Evolutionary conservation across 2,113 vertebrate species (phyloP).

Genomic region (Centrocercus urophasianus): DNA sequence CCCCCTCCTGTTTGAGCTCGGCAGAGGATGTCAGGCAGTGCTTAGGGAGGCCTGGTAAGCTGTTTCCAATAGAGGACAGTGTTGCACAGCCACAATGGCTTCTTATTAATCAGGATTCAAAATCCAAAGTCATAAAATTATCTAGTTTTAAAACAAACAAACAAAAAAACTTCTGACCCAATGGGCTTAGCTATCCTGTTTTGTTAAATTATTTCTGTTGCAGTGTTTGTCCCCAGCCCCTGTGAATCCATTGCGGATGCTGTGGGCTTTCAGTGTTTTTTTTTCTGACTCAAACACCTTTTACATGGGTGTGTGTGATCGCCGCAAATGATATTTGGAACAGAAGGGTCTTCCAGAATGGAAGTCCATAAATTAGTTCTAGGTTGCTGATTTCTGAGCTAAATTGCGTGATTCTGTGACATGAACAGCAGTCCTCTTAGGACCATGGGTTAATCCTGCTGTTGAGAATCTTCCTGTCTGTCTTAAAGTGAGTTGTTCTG

Average conservation of each 20-base stretch:
- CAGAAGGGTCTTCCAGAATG: not conserved
- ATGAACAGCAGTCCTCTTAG: not conserved
- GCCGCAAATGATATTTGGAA: not conserved
- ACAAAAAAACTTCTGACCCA: not conserved
- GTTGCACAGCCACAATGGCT: conserved; percentile 42
- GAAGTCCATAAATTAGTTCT: not conserved
- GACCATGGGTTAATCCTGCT: not conserved
- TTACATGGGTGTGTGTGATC: not conserved
- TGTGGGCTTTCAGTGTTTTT: not conserved
- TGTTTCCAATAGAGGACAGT: conserved; percentile 63
- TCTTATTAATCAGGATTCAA: not conserved
- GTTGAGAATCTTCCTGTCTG: not conserved
- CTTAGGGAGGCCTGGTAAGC: not conserved
- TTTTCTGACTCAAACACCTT: fast-evolving
- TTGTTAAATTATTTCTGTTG: not conserved
- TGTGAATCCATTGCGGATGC: not conserved
- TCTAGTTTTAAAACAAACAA: not conserved
- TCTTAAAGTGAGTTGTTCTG: not conserved
- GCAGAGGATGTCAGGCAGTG: not conserved
- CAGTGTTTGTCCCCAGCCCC: not conserved
- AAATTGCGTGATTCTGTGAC: not conserved
- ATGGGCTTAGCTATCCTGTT: not conserved
- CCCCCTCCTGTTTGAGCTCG: not conserved
- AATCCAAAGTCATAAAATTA: not conserved
- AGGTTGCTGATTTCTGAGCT: not conserved